Conservation (phyloP, 2,797 vertebrate species). For the Typhlichthys subterraneus region DNA sequence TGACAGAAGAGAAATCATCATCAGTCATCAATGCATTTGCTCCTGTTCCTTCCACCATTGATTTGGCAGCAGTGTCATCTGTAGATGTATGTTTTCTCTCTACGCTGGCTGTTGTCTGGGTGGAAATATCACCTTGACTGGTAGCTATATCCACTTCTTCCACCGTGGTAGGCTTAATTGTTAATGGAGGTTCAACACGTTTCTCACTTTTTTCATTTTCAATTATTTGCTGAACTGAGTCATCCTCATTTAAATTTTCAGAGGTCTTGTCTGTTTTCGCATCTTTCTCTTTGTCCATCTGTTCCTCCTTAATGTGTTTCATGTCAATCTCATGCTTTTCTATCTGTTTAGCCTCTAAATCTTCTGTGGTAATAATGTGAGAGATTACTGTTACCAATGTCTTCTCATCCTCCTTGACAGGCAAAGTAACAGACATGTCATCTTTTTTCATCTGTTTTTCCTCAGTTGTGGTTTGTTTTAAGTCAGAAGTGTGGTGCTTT, state of each 20-base stretch:
- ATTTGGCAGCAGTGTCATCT: not conserved
- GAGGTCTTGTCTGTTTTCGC: slow-evolving; percentile 13
- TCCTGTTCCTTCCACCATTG: slow-evolving; percentile 11
- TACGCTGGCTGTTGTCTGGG: slow-evolving; percentile 16
- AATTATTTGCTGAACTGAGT: slow-evolving; percentile 1
- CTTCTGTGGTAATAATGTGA: slow-evolving; percentile 27
- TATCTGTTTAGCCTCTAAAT: slow-evolving; percentile 34
- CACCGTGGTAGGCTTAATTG: slow-evolving; percentile 8
- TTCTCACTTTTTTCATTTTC: slow-evolving; percentile 40
- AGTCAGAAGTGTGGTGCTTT: slow-evolving; percentile 54
- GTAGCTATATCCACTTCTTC: slow-evolving; percentile 30
- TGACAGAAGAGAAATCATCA: slow-evolving; percentile 24
- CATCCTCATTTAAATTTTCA: not conserved
- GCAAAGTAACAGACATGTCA: not conserved
- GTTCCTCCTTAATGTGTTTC: slow-evolving; percentile 14
- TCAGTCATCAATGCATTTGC: slow-evolving; percentile 15
- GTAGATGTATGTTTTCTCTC: slow-evolving; percentile 3
- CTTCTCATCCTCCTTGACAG: slow-evolving; percentile 30
- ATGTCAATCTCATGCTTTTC: slow-evolving; percentile 32
- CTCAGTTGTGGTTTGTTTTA: slow-evolving; percentile 45
- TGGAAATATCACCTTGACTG: slow-evolving; percentile 35
- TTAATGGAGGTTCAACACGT: slow-evolving; percentile 31
- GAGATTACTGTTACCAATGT: slow-evolving; percentile 30
- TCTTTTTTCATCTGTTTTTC: slow-evolving; percentile 37
- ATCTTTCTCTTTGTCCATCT: slow-evolving; percentile 17